Conservation (phyloP, 2,888 invertebrate species). For the Gymnoscelis rufifasciata region DNA sequence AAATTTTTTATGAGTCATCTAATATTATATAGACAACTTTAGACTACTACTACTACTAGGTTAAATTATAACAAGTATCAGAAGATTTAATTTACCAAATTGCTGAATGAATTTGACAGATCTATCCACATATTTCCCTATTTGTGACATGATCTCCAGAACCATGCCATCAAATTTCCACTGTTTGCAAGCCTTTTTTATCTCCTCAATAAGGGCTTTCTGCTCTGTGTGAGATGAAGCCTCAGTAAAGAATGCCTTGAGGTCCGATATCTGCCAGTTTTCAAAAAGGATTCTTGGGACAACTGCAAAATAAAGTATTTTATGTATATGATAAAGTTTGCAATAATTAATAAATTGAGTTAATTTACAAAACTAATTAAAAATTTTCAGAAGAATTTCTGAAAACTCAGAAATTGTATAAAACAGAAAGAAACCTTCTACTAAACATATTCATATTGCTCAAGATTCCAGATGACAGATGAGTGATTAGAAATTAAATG, state of each 20-base stretch:
- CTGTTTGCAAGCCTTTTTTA: constrained; percentile 84
- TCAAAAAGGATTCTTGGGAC: constrained; percentile 94
- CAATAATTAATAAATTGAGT: too few species aligned
- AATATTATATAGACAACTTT: too few species aligned
- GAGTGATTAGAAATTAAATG: neutral
- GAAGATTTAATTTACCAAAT: constrained; percentile 69
- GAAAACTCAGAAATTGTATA: too few species aligned
- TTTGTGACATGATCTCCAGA: constrained; percentile 91
- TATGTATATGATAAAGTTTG: too few species aligned
- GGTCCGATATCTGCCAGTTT: constrained; percentile 88
- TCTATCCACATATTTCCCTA: constrained; percentile 83
- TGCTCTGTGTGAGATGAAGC: constrained; percentile 82
- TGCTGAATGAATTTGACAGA: constrained; percentile 82
- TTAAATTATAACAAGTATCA: too few species aligned
- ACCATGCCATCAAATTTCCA: constrained; percentile 94
- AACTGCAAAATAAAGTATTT: constrained; percentile 71
- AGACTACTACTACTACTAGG: too few species aligned
- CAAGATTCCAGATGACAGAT: too few species aligned
- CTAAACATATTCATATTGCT: too few species aligned
- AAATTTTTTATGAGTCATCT: too few species aligned
- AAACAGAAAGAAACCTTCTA: too few species aligned
- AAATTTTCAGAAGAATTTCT: too few species aligned
- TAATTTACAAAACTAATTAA: too few species aligned
- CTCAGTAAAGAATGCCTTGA: constrained; percentile 84
- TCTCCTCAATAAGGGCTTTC: constrained; percentile 82